phyloP scores from a whole-genome alignment of 2,888 invertebrate species.

The Selenia dentaria region DNA sequence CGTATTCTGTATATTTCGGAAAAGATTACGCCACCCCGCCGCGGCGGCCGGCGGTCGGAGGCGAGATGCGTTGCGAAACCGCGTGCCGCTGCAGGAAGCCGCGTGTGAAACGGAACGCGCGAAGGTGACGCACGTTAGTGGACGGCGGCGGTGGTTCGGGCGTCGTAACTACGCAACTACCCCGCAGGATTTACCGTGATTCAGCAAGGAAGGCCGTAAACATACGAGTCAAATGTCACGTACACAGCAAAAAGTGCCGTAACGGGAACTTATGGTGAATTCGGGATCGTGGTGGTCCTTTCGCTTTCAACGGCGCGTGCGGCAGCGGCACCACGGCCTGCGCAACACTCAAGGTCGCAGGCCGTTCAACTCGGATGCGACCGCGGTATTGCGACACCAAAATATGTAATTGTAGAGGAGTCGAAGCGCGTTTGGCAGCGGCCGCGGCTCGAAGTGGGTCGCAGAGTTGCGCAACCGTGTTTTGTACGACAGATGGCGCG shows the following conservation, averaged over 20 bases:
- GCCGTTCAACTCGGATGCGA: slow-evolving; percentile 85
- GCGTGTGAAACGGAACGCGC: slow-evolving; percentile 57
- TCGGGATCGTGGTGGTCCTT: slow-evolving; percentile 68
- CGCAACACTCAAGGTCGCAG: slow-evolving; percentile 81
- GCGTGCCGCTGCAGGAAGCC: slow-evolving; percentile 61
- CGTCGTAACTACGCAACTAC: slow-evolving; percentile 1
- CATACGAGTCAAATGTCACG: slow-evolving; percentile 62
- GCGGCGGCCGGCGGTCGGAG: slow-evolving; percentile 30
- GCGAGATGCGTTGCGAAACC: slow-evolving; percentile 60
- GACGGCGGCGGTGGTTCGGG: slow-evolving; percentile 12
- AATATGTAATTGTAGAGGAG: slow-evolving; percentile 83
- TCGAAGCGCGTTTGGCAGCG: slow-evolving; percentile 80
- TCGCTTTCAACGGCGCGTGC: slow-evolving; percentile 78
- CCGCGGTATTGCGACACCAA: slow-evolving; percentile 79
- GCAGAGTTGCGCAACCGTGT: slow-evolving; percentile 72
- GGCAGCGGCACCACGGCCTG: slow-evolving; percentile 36
- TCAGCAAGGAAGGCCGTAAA: slow-evolving; percentile 47
- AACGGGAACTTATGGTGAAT: slow-evolving; percentile 50
- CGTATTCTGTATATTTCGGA: slow-evolving; percentile 62
- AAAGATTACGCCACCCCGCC: slow-evolving; percentile 56
- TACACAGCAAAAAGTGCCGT: slow-evolving; percentile 43
- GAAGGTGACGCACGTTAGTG: slow-evolving; percentile 62
- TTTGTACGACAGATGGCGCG: slow-evolving; percentile 78
- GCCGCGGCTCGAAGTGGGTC: slow-evolving; percentile 76
- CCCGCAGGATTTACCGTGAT: slow-evolving; percentile 38